Evolutionary conservation across 2,888 invertebrate genomes (phyloP), one percentile per base, ranked within the genome.

Genomic region (Folsomia candida): DNA sequence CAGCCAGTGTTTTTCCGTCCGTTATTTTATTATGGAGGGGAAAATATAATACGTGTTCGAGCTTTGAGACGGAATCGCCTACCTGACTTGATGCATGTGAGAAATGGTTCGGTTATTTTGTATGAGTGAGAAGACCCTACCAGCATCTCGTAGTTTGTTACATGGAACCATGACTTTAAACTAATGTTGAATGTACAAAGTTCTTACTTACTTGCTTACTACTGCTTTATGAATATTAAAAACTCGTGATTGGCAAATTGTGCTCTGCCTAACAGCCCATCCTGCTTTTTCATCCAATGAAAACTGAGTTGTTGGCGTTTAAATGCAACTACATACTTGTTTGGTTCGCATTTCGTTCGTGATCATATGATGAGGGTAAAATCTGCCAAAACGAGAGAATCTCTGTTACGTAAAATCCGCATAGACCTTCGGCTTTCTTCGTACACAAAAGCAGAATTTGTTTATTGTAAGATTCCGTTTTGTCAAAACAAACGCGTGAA

Each of bases 231-330:
- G 37, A 37, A 37, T 37, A 14, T 37, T 14, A 37, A 4, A 37
- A 37, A 37, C 14, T 9, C 4, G 37, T 37, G 37, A 37, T 37
- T 37, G 37, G 37, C 14, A 9, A 37, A 37, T 37, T 4, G 57
- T 9, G n/a, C 57, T 57, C 57, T 57, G 24, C 4, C 24, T 47
- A 47, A 47, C 24, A 57, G 4, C 28, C 62, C 62, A 62, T 27
- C 62, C 62, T 62, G 62, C 27, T 62, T 62, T 62, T 62, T 28
- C 62, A 62, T 20, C 62, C 62, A 62, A 62, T 62, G 28, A 62
- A 22, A 57, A 57, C 57, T 37, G 37, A n/a, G n/a, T n/a, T n/a
- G n/a, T n/a, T n/a, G n/a, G 6, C 4, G 37, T 37, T 37, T 9
- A 37, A 37, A 37, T 37, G 37, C 6, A 37, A 37, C 37, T 37